These are phyloP conservation scores for Psephotus haematonotus DNA, from an alignment of 2,113 vertebrate species.

Conservation along the genomic window DNA sequence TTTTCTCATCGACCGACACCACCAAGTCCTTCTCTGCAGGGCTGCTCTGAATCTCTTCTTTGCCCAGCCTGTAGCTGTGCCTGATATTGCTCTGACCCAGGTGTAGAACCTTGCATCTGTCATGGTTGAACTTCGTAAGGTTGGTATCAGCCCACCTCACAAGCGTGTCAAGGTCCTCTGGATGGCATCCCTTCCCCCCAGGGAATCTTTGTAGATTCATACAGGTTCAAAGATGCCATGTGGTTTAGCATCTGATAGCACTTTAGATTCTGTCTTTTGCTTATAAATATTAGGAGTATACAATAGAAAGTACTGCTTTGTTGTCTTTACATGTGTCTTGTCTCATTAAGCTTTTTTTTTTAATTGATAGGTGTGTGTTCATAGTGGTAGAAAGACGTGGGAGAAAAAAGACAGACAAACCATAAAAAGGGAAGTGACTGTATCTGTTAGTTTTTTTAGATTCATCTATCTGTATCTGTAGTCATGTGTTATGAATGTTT, in stretches of 20 bases:
- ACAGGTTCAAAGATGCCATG: not conserved
- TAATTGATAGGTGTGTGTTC: not conserved
- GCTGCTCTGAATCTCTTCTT: too few species aligned
- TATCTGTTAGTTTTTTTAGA: not conserved
- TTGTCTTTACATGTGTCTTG: not conserved
- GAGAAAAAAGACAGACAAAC: not conserved
- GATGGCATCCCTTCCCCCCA: too few species aligned
- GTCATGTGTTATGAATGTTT: not conserved
- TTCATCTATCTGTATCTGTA: not conserved
- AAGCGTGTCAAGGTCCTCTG: too few species aligned
- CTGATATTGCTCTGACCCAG: too few species aligned
- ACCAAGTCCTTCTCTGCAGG: too few species aligned
- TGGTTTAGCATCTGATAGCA: constrained; percentile 7
- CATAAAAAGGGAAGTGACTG: not conserved
- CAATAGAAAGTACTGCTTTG: not conserved
- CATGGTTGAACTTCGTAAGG: too few species aligned
- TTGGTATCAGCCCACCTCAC: too few species aligned
- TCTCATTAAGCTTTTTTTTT: not conserved
- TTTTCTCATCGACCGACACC: too few species aligned
- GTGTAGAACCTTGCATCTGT: too few species aligned
- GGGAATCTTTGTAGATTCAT: not conserved
- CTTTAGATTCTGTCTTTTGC: not conserved
- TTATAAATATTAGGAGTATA: not conserved
- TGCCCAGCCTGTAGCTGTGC: too few species aligned
- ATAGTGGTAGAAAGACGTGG: not conserved